Conservation (phyloP, 2,797 vertebrate species). For the Argentina silus region DNA sequence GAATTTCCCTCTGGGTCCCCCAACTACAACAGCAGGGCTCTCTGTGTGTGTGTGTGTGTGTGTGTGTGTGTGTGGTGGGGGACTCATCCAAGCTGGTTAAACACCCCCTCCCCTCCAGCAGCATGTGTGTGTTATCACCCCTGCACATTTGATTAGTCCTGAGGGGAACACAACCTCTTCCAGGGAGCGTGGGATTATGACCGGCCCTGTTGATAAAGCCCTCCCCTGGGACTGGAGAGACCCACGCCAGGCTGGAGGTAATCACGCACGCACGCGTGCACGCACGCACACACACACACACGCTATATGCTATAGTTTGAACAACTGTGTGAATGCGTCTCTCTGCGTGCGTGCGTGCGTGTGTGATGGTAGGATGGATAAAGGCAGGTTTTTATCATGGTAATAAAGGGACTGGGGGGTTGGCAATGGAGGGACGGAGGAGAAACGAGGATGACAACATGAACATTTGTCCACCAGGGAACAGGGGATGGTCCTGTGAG, state of each 20-base stretch:
- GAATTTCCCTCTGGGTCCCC: no score
- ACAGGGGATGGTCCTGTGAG: no score
- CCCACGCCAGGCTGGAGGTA: conserved; percentile 5
- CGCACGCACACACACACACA: not conserved
- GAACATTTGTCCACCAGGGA: not conserved
- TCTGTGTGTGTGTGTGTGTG: no score
- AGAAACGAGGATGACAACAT: conserved; percentile 4
- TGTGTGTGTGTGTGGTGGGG: no score
- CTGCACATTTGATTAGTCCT: conserved; percentile 6
- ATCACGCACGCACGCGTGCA: not conserved
- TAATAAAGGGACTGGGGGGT: conserved; percentile 39
- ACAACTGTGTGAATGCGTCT: not conserved
- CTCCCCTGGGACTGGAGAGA: conserved; percentile 42
- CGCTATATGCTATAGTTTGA: not conserved
- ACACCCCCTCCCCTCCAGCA: conserved; percentile 20
- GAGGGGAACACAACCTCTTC: conserved; percentile 9
- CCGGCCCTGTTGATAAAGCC: conserved; percentile 47
- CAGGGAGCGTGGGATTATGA: conserved; percentile 57
- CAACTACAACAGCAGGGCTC: conserved; percentile 3
- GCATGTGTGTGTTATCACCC: conserved; percentile 12
- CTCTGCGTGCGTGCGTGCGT: conserved; percentile 15
- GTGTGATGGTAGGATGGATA: conserved; percentile 36
- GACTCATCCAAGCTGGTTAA: conserved; percentile 5
- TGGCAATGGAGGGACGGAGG: not conserved
- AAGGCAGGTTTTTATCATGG: conserved; percentile 53